phyloP scores from a whole-genome alignment of 2,888 invertebrate species.

The Tetragonula carbonaria region DNA sequence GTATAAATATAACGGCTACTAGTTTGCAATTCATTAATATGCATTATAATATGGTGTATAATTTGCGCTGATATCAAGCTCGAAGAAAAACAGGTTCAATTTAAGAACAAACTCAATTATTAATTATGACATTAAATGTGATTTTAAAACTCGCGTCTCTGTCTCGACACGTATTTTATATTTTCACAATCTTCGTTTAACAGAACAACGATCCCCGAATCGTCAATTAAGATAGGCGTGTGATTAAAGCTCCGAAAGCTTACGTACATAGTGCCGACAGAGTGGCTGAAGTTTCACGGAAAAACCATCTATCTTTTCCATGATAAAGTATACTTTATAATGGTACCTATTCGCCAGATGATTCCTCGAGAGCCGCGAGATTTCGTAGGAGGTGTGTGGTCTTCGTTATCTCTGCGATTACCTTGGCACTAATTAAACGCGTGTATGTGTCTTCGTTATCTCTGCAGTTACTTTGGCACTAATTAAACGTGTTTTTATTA shows the following conservation, averaged over 20 bases:
- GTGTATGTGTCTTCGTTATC: conserved; percentile 56
- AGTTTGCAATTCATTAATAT: not conserved
- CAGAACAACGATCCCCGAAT: not conserved
- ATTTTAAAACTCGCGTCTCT: conserved; percentile 8
- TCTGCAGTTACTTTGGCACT: conserved; percentile 79
- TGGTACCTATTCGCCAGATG: not conserved
- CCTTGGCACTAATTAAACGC: conserved; percentile 81
- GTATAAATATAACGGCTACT: not conserved
- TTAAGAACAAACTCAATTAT: not conserved
- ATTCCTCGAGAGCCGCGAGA: not conserved
- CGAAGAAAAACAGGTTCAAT: conserved; percentile 1
- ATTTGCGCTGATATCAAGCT: not conserved
- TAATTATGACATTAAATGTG: not conserved
- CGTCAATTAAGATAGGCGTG: not conserved
- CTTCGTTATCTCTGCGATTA: conserved; percentile 65
- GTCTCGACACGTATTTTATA: not conserved
- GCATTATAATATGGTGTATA: not conserved
- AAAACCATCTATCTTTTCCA: conserved; percentile 43
- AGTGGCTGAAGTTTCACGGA: conserved; percentile 35
- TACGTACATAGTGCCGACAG: not conserved
- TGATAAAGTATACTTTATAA: conserved; percentile 40
- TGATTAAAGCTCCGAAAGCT: conserved; percentile 24
- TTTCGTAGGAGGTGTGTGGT: conserved; percentile 20
- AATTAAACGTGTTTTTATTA: conserved; percentile 81
- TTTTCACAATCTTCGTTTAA: conserved; percentile 11